Evolutionary conservation across 2,888 invertebrate genomes (phyloP), one percentile per base, ranked within the genome.

Genomic region (Pachymerium ferrugineum): DNA sequence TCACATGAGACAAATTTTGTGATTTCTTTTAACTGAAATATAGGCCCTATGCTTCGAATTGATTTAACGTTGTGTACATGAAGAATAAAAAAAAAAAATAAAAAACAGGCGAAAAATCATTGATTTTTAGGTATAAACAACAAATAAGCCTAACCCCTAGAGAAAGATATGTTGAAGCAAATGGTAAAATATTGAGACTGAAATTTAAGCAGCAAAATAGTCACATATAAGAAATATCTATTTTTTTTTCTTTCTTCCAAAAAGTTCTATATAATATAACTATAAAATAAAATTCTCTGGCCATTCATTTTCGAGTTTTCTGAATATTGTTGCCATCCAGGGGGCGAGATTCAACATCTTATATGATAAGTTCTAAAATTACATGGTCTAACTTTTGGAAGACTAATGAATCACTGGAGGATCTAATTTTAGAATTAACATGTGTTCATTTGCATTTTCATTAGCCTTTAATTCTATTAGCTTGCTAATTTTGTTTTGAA

Each of bases 391-490:
- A 19, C 54, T 54, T 54, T 54, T 54, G 54, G 54, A 54, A 54
- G 54, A 54, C 54, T 54, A 54, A 54, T 54, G 54, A 54, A 54
- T 54, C 54, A 54, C 54, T 54, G 54, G 54, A 28, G 54, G 10
- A 54, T 54, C 54, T 54, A 54, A 54, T 54, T 54, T 54, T 25
- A 54, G 54, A 54, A 12, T 54, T 54, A 54, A 28, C 54, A n/a
- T n/a, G n/a, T 54, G 12, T 54, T 54, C 54, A 54, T 54, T 54
- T 54, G 54, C 54, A 54, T 25, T 22, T 54, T 54, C 54, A 54
- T 54, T 54, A 54, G 54, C 54, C 54, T 54, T 54, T 25, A 54
- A 54, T 54, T 54, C 54, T 54, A 54, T 54, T 54, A 54, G 54
- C 54, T 54, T 47, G 10, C 54, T 25, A 38, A 54, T 25, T 54